Conservation (phyloP, 2,113 vertebrate genomes). For the Reinhardtius hippoglossoides region DNA sequence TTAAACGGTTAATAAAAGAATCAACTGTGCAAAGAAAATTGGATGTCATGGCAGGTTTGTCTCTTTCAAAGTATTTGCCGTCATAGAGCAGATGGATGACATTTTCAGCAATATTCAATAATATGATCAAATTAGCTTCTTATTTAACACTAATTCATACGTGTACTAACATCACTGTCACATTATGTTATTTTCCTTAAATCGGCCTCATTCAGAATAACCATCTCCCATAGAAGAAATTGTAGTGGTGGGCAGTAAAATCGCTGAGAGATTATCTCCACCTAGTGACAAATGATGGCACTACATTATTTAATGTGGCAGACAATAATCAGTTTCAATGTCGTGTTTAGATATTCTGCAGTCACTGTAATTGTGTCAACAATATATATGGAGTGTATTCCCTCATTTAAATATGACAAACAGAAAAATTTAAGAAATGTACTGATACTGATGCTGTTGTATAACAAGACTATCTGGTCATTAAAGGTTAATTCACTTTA, state of each 20-base stretch:
- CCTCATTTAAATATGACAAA: not conserved
- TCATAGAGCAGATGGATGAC: not conserved
- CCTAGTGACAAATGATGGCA: conserved; percentile 52
- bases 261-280: conserved; percentile 32
- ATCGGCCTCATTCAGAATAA: not conserved
- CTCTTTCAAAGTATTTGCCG: not conserved
- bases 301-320: not conserved
- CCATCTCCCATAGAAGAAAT: not conserved
- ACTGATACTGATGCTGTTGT: not conserved
- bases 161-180: not conserved
- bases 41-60: not conserved
- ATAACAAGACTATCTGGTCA: no score
- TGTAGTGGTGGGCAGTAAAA: not conserved
- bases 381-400: not conserved
- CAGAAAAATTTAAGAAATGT: not conserved
- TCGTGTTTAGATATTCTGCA: not conserved
- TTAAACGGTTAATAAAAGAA: conserved; percentile 8
- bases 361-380: not conserved
- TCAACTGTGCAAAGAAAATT: not conserved
- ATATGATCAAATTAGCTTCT: not conserved
- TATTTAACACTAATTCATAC: not conserved
- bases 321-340: not conserved
- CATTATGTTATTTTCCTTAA: not conserved
- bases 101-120: not conserved
- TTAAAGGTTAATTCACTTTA: not conserved